These are phyloP conservation scores for Scrobipalpa costella DNA, from an alignment of 2,888 invertebrate species.

Conservation along the genomic window DNA sequence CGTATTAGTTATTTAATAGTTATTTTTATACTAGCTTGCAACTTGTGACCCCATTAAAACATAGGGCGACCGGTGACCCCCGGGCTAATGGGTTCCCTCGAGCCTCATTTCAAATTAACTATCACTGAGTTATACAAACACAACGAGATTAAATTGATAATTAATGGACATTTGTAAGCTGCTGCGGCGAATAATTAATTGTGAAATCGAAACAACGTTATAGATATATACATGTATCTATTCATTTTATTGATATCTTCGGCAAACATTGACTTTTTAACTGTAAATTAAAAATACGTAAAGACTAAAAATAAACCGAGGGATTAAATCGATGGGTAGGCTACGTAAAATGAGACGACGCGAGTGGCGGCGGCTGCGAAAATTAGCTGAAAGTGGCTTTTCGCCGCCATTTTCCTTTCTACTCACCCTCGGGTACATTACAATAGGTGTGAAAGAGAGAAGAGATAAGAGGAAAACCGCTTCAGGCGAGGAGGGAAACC, in stretches of 20 bases:
- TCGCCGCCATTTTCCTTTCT: constrained; percentile 49
- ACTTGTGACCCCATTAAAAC: background rate
- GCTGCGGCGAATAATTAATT: background rate
- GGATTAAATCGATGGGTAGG: constrained; percentile 52
- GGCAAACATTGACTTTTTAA: too few relatives aligned
- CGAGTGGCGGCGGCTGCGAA: constrained; percentile 61
- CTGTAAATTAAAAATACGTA: too few relatives aligned
- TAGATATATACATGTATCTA: too few relatives aligned
- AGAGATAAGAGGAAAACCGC: constrained; percentile 61
- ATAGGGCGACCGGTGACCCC: background rate
- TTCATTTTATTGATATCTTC: too few relatives aligned
- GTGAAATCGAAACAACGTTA: background rate
- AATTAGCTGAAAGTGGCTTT: constrained; percentile 78
- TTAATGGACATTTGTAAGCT: constrained; percentile 7
- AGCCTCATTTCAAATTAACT: constrained; percentile 49
- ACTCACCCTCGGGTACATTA: constrained; percentile 44
- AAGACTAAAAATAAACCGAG: constrained; percentile 57
- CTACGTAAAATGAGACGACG: constrained; percentile 53
- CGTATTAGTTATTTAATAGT: too few relatives aligned
- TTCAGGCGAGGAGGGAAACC: constrained; percentile 73
- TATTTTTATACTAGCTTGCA: background rate
- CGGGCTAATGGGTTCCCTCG: constrained; percentile 37
- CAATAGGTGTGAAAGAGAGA: constrained; percentile 48
- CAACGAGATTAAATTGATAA: constrained; percentile 36
- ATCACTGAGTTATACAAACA: constrained; percentile 38